Evolutionary conservation across 37 sponge, comb jelly and placozoan genomes (phyloP).

Genomic region (Aplysina aerophoba): DNA sequence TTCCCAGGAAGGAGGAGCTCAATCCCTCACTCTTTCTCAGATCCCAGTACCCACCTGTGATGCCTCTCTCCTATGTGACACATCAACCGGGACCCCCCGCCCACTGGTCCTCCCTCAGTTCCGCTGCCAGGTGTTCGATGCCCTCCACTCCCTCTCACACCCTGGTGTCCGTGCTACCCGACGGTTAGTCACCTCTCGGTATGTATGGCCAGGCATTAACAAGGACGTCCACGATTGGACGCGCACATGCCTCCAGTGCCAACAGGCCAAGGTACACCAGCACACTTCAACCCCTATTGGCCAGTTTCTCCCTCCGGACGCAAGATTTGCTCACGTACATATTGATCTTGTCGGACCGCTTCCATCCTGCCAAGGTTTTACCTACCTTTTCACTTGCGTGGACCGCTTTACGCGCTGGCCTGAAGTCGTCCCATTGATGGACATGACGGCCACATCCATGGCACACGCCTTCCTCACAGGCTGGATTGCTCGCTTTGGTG

Average conservation of each 20-base stretch:
- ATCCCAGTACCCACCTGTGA: neutral
- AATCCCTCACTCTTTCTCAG: neutral
- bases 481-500: constrained; percentile 61
- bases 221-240: too few species aligned
- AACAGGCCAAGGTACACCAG: constrained; percentile 44
- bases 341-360: constrained; percentile 56
- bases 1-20: neutral
- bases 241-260: constrained; percentile 46
- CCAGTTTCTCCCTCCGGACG: constrained; percentile 38
- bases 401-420: constrained; percentile 45
- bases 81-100: constrained; percentile 31
- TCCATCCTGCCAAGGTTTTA: constrained; percentile 26
- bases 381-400: constrained; percentile 38
- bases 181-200: constrained; percentile 32
- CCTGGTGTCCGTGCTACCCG: constrained; percentile 55
- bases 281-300: constrained; percentile 48
- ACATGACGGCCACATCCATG: constrained; percentile 41
- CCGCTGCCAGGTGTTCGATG: constrained; percentile 23
- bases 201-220: constrained; percentile 43
- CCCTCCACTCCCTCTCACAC: constrained; percentile 46
- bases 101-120: constrained; percentile 33
- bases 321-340: constrained; percentile 34
- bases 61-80: constrained; percentile 28
- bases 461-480: constrained; percentile 41
- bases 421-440: constrained; percentile 36